Conservation (phyloP, 2,888 invertebrate genomes). For the Nudaria mundana region DNA sequence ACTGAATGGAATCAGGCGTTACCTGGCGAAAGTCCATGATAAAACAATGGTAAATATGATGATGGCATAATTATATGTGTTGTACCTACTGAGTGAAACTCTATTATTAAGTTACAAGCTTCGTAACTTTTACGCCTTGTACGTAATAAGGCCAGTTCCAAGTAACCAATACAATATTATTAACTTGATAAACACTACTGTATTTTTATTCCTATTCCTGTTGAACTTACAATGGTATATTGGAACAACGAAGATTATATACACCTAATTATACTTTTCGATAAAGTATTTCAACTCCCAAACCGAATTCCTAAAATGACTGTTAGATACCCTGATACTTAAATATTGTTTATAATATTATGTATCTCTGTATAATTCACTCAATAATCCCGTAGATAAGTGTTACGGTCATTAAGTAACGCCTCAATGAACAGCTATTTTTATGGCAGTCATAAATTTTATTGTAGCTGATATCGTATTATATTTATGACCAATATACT, state of each 20-base stretch:
- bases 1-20: too few relatives aligned
- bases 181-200: too few relatives aligned
- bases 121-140: too few relatives aligned
- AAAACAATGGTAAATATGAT: too few relatives aligned
- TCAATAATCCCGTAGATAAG: not conserved
- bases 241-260: constrained; percentile 29
- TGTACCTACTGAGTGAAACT: too few relatives aligned
- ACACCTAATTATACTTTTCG: constrained; percentile 1
- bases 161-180: too few relatives aligned
- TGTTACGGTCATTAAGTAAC: too few relatives aligned
- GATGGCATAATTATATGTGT: too few relatives aligned
- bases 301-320: constrained; percentile 3
- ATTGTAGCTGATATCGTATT: not conserved
- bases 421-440: not conserved
- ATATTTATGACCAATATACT: too few relatives aligned
- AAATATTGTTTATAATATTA: constrained; percentile 3
- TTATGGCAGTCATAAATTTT: not conserved
- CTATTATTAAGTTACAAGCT: too few relatives aligned
- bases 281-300: not conserved
- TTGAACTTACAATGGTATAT: constrained; percentile 6
- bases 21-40: too few relatives aligned
- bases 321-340: constrained; percentile 10
- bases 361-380: not conserved
- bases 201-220: not conserved
- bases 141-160: too few relatives aligned